Base-by-base conservation (phyloP, 2,797 vertebrate species). In the Melanotaenia boesemani region DNA sequence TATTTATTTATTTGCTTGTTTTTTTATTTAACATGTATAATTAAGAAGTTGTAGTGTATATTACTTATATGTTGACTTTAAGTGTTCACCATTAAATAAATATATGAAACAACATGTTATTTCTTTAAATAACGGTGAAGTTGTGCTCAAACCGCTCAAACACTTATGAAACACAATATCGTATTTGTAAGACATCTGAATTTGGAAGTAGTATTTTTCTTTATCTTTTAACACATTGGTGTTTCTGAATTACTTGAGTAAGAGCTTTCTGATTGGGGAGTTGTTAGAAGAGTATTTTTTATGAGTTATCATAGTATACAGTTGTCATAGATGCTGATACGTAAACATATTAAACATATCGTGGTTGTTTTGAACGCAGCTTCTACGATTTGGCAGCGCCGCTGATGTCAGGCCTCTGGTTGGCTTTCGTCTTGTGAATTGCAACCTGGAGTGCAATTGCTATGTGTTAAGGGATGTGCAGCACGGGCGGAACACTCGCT, bases 351-450 rank as follows among this genome's bases (percentile, higher is more conserved):
- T 56, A 56, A 56, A 30, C 1, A 5, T 10, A 0, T 15, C 10
- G 16, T 32, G 26, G 8, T 46, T 67, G 15, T 74, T 22, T 70
- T 89, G 84, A 91, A 91, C 62, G 82, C 55, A 85, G 24, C 73
- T 75, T 75, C 3, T 18, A 72, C 58, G 57, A 71, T 16, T 0
- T 1, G 2, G 1, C 18, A 15, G 30, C 11, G 12, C 9, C 4
- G 6, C 57, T 37, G 22, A 77, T 66, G 4, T 1, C 28, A 52
- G 62, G 12, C 26, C 2, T 70, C 12, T 77, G 82, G 86, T 91
- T 87, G 89, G 84, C 20, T 52, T 2, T 0, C 4, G 8, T 5
- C 16, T 26, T 4, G 20, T 4, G 32, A 3, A 0, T 2, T 0
- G 0, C 28, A 28, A 2, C 0, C 15, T 30, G 0, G 15, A 0